Conservation (phyloP, 2,797 vertebrate genomes). For the Columba guinea region DNA sequence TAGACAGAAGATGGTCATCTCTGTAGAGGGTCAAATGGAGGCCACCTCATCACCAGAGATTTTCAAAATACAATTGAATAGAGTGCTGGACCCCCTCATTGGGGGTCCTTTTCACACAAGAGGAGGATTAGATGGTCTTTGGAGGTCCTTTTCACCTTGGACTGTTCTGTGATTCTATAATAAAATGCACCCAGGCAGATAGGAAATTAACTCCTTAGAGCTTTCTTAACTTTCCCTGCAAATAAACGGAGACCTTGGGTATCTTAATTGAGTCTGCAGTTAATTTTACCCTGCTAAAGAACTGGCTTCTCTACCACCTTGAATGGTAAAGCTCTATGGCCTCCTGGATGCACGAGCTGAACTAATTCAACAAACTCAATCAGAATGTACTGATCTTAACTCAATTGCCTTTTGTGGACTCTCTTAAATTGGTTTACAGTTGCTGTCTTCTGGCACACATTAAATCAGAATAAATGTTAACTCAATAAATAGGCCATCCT, state of each 20-base stretch:
- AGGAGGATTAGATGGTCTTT: fast-evolving
- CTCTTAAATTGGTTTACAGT: not conserved
- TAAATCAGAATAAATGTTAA: not conserved
- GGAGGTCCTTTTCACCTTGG: not conserved
- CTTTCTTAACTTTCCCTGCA: not conserved
- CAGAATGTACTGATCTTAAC: not conserved
- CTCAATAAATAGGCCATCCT: not conserved
- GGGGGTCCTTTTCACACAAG: not conserved
- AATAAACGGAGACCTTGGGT: not conserved
- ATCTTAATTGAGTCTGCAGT: not conserved
- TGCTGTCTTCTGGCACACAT: not conserved
- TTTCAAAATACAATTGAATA: not conserved
- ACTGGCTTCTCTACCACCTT: not conserved
- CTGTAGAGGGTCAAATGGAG: not conserved
- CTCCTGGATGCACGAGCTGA: not conserved
- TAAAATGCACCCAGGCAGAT: not conserved
- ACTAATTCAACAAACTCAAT: not conserved
- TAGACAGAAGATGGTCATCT: not conserved
- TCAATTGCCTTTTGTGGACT: not conserved
- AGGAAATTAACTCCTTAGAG: not conserved
- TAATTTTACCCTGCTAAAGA: not conserved
- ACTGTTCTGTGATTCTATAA: not conserved
- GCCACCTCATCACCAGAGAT: not conserved
- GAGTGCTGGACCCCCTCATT: not conserved
- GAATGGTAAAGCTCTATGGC: not conserved